Base-by-base conservation (phyloP, 1,140 invertebrate genomes). In the Brachionus koreanus region DNA sequence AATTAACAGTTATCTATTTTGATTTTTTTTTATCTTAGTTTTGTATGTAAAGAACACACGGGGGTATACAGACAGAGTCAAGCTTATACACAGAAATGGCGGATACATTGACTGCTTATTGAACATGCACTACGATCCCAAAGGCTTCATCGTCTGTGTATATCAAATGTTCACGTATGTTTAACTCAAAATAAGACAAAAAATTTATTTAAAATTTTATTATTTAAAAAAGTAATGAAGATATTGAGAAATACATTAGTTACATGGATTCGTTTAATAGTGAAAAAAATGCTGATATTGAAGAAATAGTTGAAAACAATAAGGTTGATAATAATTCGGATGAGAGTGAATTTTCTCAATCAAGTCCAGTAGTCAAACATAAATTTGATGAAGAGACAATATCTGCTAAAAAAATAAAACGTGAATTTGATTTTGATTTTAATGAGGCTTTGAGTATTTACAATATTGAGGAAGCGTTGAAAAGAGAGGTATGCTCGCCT, bases 51-150 rank as follows among this genome's bases (percentile, higher is more conserved):
- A 74, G 16, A 74, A 74, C 42, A 74, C 69, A 46, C 39, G 69
- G 25, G 69, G 69, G 16, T 74, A 74, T 19, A 46, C 29, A 5
- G 37, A 46, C 13, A 46, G 42, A 13, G 23, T 74, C 5, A 74
- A 74, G 43, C 39, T 74, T 3, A 33, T 25, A 9, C 39, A 46
- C 69, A 49, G 43, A 74, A 19, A 74, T 46, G 39, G 39, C 10
- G 37, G 37, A 7, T 74, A 74, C 33, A 25, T 46, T 10, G 69
- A 74, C 43, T 43, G 42, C 29, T 39, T 74, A 33, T 13, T 74
- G 39, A 74, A 74, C 33, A 74, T 74, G 39, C 43, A 46, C 42
- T 74, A 74, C 29, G 69, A 74, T 74, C 42, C 69, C 23, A 74
- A 46, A 46, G 69, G 69, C 16, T 74, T 74, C 25, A 74, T 74